A percentile compares a stretch with the other conserved stretches of the same genome.
These are phyloP conservation scores for Limnephilus marmoratus DNA, from an alignment of 2,888 invertebrate genomes.

Conservation along the genomic window DNA sequence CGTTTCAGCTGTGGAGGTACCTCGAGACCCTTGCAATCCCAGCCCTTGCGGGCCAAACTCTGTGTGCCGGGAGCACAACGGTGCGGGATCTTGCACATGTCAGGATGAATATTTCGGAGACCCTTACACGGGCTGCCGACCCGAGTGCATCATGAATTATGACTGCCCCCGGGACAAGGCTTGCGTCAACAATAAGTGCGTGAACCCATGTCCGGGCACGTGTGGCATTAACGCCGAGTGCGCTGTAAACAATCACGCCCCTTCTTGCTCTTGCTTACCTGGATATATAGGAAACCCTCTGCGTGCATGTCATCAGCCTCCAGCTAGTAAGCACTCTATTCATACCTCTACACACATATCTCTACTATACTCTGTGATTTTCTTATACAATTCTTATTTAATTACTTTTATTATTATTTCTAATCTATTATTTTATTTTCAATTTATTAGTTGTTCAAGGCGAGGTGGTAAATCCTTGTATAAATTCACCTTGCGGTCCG, in stretches of 20 bases:
- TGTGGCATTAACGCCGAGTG: constrained; percentile 89
- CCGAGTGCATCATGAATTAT: constrained; percentile 88
- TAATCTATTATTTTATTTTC: constrained; percentile 49
- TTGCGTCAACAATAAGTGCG: constrained; percentile 87
- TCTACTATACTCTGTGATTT: constrained; percentile 2
- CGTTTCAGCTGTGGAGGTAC: constrained; percentile 78
- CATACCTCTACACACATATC: constrained; percentile 67
- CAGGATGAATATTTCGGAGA: constrained; percentile 86
- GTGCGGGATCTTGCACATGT: constrained; percentile 87
- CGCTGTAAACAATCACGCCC: constrained; percentile 85
- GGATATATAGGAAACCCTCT: constrained; percentile 86
- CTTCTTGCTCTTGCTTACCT: constrained; percentile 85
- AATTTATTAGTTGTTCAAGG: constrained; percentile 68
- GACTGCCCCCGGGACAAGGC: constrained; percentile 85
- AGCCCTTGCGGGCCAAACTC: constrained; percentile 90
- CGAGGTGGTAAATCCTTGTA: constrained; percentile 80
- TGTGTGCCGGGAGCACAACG: constrained; percentile 84
- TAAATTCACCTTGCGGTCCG: constrained; percentile 87
- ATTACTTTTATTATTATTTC: constrained; percentile 67
- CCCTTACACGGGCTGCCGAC: constrained; percentile 87
- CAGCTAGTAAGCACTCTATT: constrained; percentile 77
- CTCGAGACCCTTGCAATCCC: constrained; percentile 85
- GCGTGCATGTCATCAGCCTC: constrained; percentile 79
- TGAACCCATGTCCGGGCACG: constrained; percentile 86
- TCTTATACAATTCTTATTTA: constrained; percentile 18